Evolutionary conservation across 1,140 invertebrate species (phyloP).

Genomic region (Drosophila santomea): DNA sequence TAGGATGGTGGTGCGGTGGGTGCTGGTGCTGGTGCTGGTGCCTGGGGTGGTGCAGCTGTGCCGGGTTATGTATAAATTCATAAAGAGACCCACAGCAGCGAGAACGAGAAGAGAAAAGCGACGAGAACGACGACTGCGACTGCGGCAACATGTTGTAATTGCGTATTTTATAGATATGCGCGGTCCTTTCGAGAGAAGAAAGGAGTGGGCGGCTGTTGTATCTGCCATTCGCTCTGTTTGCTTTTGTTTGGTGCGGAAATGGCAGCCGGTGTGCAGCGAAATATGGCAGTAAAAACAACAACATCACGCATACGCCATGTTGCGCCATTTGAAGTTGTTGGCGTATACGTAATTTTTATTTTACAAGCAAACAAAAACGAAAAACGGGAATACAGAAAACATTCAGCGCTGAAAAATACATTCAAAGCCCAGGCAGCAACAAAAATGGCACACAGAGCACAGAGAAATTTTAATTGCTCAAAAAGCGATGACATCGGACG

Average conservation of each 20-base stretch:
- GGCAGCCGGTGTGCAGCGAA: constrained; percentile 73
- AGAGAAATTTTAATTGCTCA: constrained; percentile 79
- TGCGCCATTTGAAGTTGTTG: constrained; percentile 77
- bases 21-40: no score
- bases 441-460: constrained; percentile 55
- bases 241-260: constrained; percentile 77
- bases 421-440: constrained; percentile 53
- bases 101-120: constrained; percentile 25
- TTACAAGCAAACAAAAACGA: constrained; percentile 64
- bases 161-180: constrained; percentile 79
- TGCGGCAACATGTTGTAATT: constrained; percentile 81
- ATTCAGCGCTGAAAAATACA: constrained; percentile 60
- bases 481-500: constrained; percentile 51
- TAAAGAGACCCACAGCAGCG: constrained; percentile 53
- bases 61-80: constrained; percentile 71
- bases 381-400: constrained; percentile 32
- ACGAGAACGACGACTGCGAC: constrained; percentile 39
- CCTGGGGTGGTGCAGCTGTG: constrained; percentile 25
- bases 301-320: constrained; percentile 71
- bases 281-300: constrained; percentile 55
- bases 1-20: no score
- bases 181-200: constrained; percentile 20
- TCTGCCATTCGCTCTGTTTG: constrained; percentile 59
- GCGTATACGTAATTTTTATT: constrained; percentile 82
- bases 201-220: constrained; percentile 35